A percentile compares a stretch with the other conserved stretches of the same genome.
These are phyloP conservation scores for Ichneumon xanthorius DNA, from an alignment of 2,888 invertebrate species.

Conservation along the genomic window DNA sequence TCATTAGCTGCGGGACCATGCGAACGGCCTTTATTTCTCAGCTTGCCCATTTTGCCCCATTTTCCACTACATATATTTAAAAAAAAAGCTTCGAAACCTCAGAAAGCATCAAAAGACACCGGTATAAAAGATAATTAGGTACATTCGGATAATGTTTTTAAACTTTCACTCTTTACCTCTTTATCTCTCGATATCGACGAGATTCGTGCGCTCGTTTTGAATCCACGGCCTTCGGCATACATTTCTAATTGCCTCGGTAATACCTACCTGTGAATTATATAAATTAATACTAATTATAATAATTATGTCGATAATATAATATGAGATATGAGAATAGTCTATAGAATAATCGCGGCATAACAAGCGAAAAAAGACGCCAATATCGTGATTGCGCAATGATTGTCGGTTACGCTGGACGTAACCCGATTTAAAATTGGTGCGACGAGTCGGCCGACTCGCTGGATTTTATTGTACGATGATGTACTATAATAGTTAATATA, in stretches of 20 bases:
- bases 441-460: slow-evolving; percentile 24
- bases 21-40: too few species aligned
- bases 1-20: too few species aligned
- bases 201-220: slow-evolving; percentile 21
- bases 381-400: slow-evolving; percentile 27
- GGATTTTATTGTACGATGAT: slow-evolving; percentile 37
- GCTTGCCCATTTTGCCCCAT: too few species aligned
- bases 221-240: slow-evolving; percentile 15
- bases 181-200: slow-evolving; percentile 4
- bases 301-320: neutral
- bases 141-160: neutral
- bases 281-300: neutral
- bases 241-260: slow-evolving; percentile 22
- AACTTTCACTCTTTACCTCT: slow-evolving; percentile 6
- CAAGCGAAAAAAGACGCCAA: slow-evolving; percentile 60
- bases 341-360: slow-evolving; percentile 41
- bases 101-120: slow-evolving; percentile 24
- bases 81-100: too few species aligned
- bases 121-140: too few species aligned
- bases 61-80: too few species aligned
- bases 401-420: slow-evolving; percentile 57
- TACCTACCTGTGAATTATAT: slow-evolving; percentile 21
- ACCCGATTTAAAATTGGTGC: slow-evolving; percentile 36
- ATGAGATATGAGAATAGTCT: neutral
- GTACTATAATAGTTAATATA: slow-evolving; percentile 26